Evolutionary conservation across 1,140 invertebrate genomes (phyloP), one percentile per base, ranked within the genome.

Genomic region (Drosophila tristis): DNA sequence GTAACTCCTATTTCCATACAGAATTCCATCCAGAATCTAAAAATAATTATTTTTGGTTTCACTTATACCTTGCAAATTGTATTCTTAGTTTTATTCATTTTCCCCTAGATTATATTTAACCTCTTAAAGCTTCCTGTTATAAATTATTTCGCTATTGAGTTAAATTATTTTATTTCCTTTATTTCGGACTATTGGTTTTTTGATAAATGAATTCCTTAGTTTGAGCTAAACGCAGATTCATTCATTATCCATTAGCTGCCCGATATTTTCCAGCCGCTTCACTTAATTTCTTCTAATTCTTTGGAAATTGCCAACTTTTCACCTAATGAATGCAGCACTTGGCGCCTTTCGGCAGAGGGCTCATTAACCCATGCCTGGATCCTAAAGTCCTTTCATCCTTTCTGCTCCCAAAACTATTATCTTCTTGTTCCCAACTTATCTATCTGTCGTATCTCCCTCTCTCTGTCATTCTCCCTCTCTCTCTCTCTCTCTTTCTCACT

Each of bases 321-420:
- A 50, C 67, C 43, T 67, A 70, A 71, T 71, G 67, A 70, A 70
- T 50, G 55, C 45, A 15, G 35, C 60, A 45, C 42, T 39, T 47
- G 20, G 11, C 29, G n/a, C 44, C 13, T 35, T 7, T n/a, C 29
- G 49, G 67, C 56, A 39, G 45, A 26, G 67, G 23, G 26, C 67
- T 71, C 65, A 71, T 71, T 71, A 71, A 50, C 65, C 53, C 51
- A 13, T 9, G 25, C 64, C 20, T 1, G 23, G 51, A 43, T 20
- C 35, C 44, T 5, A 3, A 0, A 11, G 5, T 59, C 66, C 55
- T 60, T 53, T 71, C 70, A 45, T 71, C 67, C 67, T 66, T 70
- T 59, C 64, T 49, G 65, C 72, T 59, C 62, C 68, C 56, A 72
- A 49, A 66, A 81, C 73, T 80, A 81, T 80, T 80, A 80, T 80